Evolutionary conservation across 2,888 invertebrate species (phyloP).

Genomic region (Leptogaster cylindrica): DNA sequence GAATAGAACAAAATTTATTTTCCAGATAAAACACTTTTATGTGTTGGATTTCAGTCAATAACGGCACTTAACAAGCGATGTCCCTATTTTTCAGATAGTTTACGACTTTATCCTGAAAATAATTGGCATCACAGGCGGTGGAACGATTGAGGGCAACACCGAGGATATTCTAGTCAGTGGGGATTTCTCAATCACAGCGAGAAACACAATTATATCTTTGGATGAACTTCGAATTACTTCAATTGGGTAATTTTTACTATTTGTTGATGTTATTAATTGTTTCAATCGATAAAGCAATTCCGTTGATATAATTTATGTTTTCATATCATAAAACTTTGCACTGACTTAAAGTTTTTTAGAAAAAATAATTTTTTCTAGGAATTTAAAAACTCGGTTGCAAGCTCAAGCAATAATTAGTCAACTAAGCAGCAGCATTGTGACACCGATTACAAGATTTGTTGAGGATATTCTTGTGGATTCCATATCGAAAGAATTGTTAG

Average conservation of each 20-base stretch:
- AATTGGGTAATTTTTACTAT: slow-evolving; percentile 54
- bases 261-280: neutral
- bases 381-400: slow-evolving; percentile 58
- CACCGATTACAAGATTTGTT: slow-evolving; percentile 60
- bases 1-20: neutral
- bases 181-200: slow-evolving; percentile 56
- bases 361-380: slow-evolving; percentile 52
- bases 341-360: too few species aligned
- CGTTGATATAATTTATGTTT: too few species aligned
- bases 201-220: slow-evolving; percentile 54
- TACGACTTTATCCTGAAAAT: slow-evolving; percentile 57
- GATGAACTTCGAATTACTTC: slow-evolving; percentile 58
- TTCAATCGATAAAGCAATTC: too few species aligned
- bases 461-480: slow-evolving; percentile 59
- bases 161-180: slow-evolving; percentile 57
- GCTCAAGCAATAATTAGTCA: slow-evolving; percentile 55
- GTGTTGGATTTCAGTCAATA: slow-evolving; percentile 3
- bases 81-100: slow-evolving; percentile 56
- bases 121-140: slow-evolving; percentile 57
- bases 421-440: slow-evolving; percentile 57
- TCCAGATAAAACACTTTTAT: neutral
- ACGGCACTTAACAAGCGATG: neutral
- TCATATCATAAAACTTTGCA: too few species aligned
- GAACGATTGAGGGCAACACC: slow-evolving; percentile 57
- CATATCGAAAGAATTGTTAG: slow-evolving; percentile 59